phyloP scores from a whole-genome alignment of 2,113 vertebrate species.

The Dromaius novaehollandiae region DNA sequence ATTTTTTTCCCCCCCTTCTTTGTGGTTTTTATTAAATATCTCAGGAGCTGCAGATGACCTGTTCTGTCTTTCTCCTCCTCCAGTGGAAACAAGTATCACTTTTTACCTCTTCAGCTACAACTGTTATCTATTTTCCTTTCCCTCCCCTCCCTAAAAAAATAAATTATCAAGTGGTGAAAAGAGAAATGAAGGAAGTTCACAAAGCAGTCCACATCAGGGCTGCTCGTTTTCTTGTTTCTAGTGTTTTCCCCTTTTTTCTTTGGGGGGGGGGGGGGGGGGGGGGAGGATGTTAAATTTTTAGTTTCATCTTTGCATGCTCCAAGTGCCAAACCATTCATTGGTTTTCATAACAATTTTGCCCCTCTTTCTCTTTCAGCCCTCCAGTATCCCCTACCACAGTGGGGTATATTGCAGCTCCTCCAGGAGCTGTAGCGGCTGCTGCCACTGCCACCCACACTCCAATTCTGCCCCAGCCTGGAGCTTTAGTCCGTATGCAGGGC shows the following conservation, averaged over 20 bases:
- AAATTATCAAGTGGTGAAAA: not conserved
- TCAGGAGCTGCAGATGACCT: not conserved
- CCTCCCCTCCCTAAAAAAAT: not conserved
- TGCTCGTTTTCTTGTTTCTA: not conserved
- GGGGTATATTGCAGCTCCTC: constrained; percentile 90
- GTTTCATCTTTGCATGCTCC: not conserved
- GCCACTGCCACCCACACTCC: constrained; percentile 81
- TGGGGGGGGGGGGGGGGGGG: not conserved
- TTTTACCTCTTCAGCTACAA: not conserved
- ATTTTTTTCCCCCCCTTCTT: fast-evolving
- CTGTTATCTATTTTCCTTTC: not conserved
- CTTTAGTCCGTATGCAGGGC: constrained; percentile 95
- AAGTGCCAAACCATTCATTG: not conserved
- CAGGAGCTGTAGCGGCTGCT: constrained; percentile 85
- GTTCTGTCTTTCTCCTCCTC: not conserved
- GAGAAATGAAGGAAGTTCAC: not conserved
- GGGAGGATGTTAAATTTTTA: not conserved
- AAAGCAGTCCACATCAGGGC: not conserved
- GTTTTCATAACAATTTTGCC: not conserved
- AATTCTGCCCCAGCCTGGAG: constrained; percentile 86
- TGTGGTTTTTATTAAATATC: not conserved
- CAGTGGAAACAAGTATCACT: not conserved
- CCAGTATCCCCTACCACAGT: constrained; percentile 94
- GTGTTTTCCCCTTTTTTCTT: too few relatives aligned
- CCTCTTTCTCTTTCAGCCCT: constrained; percentile 76